phyloP scores from a whole-genome alignment of 2,113 vertebrate species.

The Megaleporinus macrocephalus region DNA sequence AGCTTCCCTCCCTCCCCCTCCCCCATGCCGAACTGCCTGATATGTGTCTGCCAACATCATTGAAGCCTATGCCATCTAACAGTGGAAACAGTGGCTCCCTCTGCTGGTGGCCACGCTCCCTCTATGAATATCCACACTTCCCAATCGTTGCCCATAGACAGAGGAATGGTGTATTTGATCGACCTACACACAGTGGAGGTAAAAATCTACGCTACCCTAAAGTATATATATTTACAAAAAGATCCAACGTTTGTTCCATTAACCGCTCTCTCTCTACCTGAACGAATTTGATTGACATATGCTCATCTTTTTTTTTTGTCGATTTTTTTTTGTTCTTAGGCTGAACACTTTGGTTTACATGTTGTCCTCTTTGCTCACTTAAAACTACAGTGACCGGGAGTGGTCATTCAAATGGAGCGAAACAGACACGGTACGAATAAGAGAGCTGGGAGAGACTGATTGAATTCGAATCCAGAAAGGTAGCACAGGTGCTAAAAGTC shows the following conservation, averaged over 20 bases:
- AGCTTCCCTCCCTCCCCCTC: neutral
- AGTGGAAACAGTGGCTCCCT: constrained; percentile 36
- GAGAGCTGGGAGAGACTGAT: constrained; percentile 32
- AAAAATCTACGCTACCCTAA: constrained; percentile 43
- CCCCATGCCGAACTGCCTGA: constrained; percentile 16
- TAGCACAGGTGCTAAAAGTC: constrained; percentile 47
- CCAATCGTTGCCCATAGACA: constrained; percentile 32
- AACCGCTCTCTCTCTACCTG: constrained; percentile 12
- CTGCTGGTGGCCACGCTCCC: constrained; percentile 42
- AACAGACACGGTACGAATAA: constrained; percentile 17
- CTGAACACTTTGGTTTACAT: constrained; percentile 52
- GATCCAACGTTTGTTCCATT: constrained; percentile 19
- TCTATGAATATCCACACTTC: neutral
- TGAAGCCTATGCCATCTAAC: neutral
- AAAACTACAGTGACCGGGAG: constrained; percentile 23
- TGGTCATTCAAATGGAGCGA: constrained; percentile 6
- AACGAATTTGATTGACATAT: constrained; percentile 29
- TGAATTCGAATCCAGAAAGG: constrained; percentile 42
- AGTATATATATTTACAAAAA: constrained; percentile 48
- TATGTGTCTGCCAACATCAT: neutral
- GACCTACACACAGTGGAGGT: constrained; percentile 38
- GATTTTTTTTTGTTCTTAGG: constrained; percentile 50
- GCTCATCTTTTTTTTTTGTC: constrained; percentile 9
- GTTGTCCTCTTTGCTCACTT: constrained; percentile 35
- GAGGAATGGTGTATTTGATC: constrained; percentile 49